Conservation (phyloP, 2,113 vertebrate genomes). For the Conger conger region DNA sequence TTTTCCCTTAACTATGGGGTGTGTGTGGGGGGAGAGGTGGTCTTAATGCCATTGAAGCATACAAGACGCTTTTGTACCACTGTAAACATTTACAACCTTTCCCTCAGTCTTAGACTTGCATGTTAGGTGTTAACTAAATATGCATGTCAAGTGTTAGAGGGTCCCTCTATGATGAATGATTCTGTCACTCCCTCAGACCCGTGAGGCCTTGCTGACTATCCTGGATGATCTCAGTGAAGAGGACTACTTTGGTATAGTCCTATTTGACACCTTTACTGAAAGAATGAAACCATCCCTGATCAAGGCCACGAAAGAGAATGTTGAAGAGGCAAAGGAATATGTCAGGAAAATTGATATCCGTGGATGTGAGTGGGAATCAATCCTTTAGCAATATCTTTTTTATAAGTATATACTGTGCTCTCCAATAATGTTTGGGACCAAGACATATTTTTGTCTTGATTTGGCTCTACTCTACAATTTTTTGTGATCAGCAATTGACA, state of each 20-base stretch:
- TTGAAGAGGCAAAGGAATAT: slow-evolving; percentile 41
- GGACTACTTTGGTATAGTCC: slow-evolving; percentile 63
- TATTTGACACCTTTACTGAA: fast-evolving
- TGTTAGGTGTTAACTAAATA: too few species aligned
- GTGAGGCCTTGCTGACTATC: slow-evolving; percentile 60
- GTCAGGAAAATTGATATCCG: fast-evolving
- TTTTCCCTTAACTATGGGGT: too few species aligned
- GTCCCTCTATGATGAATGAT: not conserved
- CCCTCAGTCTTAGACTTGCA: not conserved
- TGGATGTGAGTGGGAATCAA: slow-evolving; percentile 37
- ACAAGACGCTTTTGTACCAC: too few species aligned
- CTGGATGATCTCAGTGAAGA: slow-evolving; percentile 61
- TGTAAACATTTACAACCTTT: too few species aligned
- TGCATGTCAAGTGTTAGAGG: not conserved
- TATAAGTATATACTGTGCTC: too few species aligned
- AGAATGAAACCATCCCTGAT: slow-evolving; percentile 48
- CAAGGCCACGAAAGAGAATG: slow-evolving; percentile 57
- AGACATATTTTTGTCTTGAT: too few species aligned
- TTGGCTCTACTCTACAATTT: too few species aligned
- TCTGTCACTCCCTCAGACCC: slow-evolving; percentile 54
- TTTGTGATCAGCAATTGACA: too few species aligned
- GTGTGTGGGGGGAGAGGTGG: too few species aligned
- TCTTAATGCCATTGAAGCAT: too few species aligned
- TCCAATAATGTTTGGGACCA: too few species aligned
- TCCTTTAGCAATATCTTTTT: too few species aligned